Evolutionary conservation across 1,140 invertebrate species (phyloP), one percentile per base, ranked within the genome.

Genomic region (Drosophila pectinifera): DNA sequence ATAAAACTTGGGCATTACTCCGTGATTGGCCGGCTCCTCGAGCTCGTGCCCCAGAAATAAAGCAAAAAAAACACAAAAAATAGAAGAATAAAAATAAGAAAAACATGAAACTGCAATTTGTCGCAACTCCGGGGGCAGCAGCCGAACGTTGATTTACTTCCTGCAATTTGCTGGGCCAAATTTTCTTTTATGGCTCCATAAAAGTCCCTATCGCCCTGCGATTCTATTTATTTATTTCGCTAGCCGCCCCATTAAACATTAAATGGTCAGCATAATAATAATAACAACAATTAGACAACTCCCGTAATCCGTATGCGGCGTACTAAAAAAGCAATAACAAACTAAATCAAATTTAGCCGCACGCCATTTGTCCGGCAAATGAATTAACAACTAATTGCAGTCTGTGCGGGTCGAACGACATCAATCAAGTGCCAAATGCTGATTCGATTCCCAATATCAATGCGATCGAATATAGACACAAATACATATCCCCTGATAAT

Each of bases 41-140:
- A 22, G 38, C 41, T 13, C 57, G n/a, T 34, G 28, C 36, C 8
- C 16, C 24, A 39, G 58, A 34, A 28, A 46, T 54, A 53, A 56
- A 43, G 39, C 26, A 38, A 28, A 18, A 38, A 26, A 28, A 22
- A 43, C 10, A 61, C n/a, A n/a, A n/a, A n/a, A n/a, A n/a, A n/a
- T n/a, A n/a, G n/a, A 6, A 38, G 5, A n/a, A 38, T 13, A 14
- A 38, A 14, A 14, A 14, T n/a, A 38, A 22, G 49, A 36, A 53
- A 53, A 65, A 81, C 79, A 82, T 68, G 75, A 79, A 79, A 83
- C 70, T 81, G 78, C 73, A 81, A 81, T 81, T 81, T 81, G 78
- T 81, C 67, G 51, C 56, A 81, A 45, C 63, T 59, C 42, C 59
- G 46, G 38, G 28, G 55, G 26, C 51, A 49, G 34, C 43, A 34